Evolutionary conservation across 2,113 vertebrate species (phyloP), one percentile per base, ranked within the genome.

Genomic region (Protomyctophum bolini): DNA sequence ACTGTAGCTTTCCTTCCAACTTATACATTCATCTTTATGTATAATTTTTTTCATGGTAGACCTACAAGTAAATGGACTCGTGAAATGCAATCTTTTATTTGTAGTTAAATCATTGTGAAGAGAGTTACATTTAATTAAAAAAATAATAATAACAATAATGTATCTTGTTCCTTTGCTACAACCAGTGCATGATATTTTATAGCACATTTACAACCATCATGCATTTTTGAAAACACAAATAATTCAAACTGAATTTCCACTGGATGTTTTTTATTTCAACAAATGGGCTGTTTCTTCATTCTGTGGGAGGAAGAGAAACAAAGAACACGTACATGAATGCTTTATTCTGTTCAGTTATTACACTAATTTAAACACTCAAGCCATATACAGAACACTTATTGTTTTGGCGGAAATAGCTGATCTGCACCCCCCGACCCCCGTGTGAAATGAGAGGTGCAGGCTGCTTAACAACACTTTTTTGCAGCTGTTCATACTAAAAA

Each of bases 261-360:
- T 51, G 8, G 33, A 41, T n/a, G 41, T 1, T 1, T 6, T 21
- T 21, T 21, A 21, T 21, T 21, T 47, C 48, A 8, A 29, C 33
- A 41, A 41, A 1, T 6, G 5, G 5, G 33, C 4, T 2, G 14
- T 12, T 57, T 86, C 82, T 83, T 92, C 80, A 92, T 28, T 92
- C 91, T 92, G 84, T 57, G 12, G 29, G 7, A 75, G 55, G 41
- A 55, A 52, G 63, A 68, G 12, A 80, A 59, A 71, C 48, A 69
- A 45, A 6, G 7, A 1, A 52, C 6, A 73, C 28, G 56, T 21
- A 2, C 21, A 47, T n/a, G 0, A 11, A 7, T 7, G 0, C 29
- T 58, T 8, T 14, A 59, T 64, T 45, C 61, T n/a, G 0, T 15
- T 63, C 5, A 60, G 21, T 65, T 9, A 29, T 7, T 1, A 55